Conservation (phyloP, 2,888 invertebrate genomes). For the Rugalucina vietnamica region DNA sequence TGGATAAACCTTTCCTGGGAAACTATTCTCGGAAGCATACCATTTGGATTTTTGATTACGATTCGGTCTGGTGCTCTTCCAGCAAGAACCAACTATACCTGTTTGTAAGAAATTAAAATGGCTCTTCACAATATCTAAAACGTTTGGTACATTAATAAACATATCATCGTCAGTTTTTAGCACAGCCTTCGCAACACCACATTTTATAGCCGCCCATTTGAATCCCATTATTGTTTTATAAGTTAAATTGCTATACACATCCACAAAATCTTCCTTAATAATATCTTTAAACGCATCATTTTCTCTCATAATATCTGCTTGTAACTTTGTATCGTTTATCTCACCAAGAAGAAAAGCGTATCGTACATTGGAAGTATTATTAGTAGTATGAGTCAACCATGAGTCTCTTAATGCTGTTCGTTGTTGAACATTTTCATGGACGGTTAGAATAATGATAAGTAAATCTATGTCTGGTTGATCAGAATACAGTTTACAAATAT, state of each 20-base stretch:
- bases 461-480: constrained; percentile 38
- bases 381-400: constrained; percentile 51
- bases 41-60: constrained; percentile 71
- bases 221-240: constrained; percentile 65
- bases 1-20: constrained; percentile 69
- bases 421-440: constrained; percentile 34
- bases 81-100: constrained; percentile 65
- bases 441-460: constrained; percentile 51
- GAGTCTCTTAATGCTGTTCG: constrained; percentile 59
- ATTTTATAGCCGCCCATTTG: constrained; percentile 61
- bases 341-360: constrained; percentile 59
- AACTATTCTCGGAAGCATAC: constrained; percentile 69
- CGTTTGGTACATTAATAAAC: constrained; percentile 65
- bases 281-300: constrained; percentile 52
- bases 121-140: constrained; percentile 44
- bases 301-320: constrained; percentile 34
- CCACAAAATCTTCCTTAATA: constrained; percentile 63
- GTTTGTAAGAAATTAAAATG: constrained; percentile 36
- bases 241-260: constrained; percentile 61
- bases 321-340: not conserved
- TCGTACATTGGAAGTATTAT: constrained; percentile 55
- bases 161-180: constrained; percentile 75
- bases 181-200: constrained; percentile 55
- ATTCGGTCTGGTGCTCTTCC: constrained; percentile 55
- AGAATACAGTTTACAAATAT: constrained; percentile 43